phyloP scores from a whole-genome alignment of 2,113 vertebrate species.

The Salminus brasiliensis region DNA sequence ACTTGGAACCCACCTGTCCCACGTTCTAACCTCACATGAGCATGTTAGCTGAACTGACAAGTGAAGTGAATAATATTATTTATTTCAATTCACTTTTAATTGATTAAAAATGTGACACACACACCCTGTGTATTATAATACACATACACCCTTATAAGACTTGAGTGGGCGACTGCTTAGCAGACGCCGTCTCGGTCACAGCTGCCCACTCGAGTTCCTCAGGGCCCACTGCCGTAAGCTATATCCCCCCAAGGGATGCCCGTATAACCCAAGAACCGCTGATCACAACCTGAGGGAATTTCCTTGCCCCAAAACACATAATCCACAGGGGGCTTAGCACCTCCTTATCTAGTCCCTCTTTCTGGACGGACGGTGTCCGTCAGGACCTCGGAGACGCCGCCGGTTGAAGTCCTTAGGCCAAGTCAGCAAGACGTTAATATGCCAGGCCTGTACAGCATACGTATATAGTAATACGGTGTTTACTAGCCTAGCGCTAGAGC shows the following conservation, averaged over 20 bases:
- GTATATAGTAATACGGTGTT: background rate
- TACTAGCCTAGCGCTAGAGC: background rate
- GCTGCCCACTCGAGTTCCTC: conserved; percentile 52
- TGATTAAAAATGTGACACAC: too few species aligned
- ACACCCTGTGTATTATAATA: background rate
- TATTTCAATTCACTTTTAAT: too few species aligned
- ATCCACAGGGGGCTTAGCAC: conserved; percentile 52
- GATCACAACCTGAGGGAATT: conserved; percentile 42
- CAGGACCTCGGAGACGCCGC: background rate
- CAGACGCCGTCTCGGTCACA: conserved; percentile 59
- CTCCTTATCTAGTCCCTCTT: conserved; percentile 54
- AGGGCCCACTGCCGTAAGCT: conserved; percentile 48
- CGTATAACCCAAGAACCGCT: conserved; percentile 52
- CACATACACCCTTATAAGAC: conserved; percentile 53
- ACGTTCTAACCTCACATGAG: too few species aligned
- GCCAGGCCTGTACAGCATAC: background rate
- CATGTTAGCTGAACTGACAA: too few species aligned
- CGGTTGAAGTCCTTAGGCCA: background rate
- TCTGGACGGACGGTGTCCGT: background rate
- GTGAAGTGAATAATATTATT: too few species aligned
- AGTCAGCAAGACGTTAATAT: background rate
- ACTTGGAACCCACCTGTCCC: too few species aligned
- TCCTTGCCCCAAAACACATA: conserved; percentile 52
- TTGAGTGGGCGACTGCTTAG: background rate
- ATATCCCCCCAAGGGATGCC: conserved; percentile 52